Percentiles rank a stretch among this genome's conserved stretches.
phyloP scores from a whole-genome alignment of 2,797 vertebrate species.

The Kryptolebias ocellatus region DNA sequence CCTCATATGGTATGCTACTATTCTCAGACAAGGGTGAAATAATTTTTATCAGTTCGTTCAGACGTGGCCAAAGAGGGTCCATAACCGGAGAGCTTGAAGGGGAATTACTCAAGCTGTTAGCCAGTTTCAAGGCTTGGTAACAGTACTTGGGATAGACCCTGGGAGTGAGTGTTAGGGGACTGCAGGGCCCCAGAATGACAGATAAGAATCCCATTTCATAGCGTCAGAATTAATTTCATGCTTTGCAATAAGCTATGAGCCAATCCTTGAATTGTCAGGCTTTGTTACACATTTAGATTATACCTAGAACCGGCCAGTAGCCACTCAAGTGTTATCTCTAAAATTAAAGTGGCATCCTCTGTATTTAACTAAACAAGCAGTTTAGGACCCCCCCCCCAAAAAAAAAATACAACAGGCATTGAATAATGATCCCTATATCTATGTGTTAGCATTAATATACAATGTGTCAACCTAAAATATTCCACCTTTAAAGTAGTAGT shows the following conservation, averaged over 20 bases:
- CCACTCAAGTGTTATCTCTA: conserved; percentile 72
- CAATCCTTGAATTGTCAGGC: conserved; percentile 74
- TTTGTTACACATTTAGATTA: conserved; percentile 82
- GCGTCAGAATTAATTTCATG: conserved; percentile 80
- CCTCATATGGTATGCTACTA: conserved; percentile 66
- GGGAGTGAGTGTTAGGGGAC: conserved; percentile 54
- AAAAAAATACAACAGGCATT: background rate
- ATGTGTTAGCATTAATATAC: conserved; percentile 10
- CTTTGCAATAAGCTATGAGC: conserved; percentile 70
- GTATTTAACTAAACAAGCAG: conserved; percentile 80
- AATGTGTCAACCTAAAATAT: background rate
- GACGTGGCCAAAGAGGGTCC: conserved; percentile 66
- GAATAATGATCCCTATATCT: conserved; percentile 15
- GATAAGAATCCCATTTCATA: conserved; percentile 84
- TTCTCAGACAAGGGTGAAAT: conserved; percentile 61
- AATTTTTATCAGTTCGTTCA: conserved; percentile 61
- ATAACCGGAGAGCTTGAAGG: conserved; percentile 66
- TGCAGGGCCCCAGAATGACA: conserved; percentile 59
- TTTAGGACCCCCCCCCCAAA: conserved; percentile 69
- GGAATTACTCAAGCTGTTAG: conserved; percentile 37
- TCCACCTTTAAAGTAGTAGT: conserved; percentile 12
- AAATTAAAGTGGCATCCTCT: conserved; percentile 80
- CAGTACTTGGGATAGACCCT: conserved; percentile 41
- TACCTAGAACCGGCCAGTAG: conserved; percentile 75
- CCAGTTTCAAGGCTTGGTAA: conserved; percentile 29